Evolutionary conservation across 1,140 invertebrate species (phyloP), one percentile per base, ranked within the genome.

Genomic region (Leptoteleia sp.): DNA sequence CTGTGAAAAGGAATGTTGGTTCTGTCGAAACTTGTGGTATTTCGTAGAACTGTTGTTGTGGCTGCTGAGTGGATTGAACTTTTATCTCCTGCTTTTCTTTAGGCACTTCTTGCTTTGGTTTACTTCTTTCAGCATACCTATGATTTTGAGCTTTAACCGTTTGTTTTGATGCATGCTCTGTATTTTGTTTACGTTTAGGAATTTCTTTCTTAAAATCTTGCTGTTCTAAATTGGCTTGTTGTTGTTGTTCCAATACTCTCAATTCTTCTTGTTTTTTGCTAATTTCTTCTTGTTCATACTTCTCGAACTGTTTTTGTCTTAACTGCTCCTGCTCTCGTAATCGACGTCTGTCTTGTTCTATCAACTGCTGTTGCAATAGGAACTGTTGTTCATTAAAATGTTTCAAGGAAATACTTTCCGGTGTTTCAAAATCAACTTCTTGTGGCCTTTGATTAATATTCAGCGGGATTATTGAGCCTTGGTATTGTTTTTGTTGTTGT

Each of bases 321-420:
- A 82, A 77, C 4, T 79, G 43, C 33, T 88, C 85, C 33, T 88
- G 84, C 37, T 89, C 86, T 2, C 79, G 76, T 11, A 89, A 42
- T n/a, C 82, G 59, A 16, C 84, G 79, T 19, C 86, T 81, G 22
- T 89, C 87, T 17, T 83, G 84, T 38, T 88, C 83, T 29, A 89
- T 72, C 3, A 89, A 17, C 37, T 89, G 87, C 16, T 87, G 87
- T 50, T 89, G 87, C 0, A 89, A 40, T 27, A 86, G 35, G 17
- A 84, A 89, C 35, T 89, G 88, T 38, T 89, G 88, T 57, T 89
- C 87, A 57, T 89, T 88, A 38, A 85, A 89, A 42, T 89, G 88
- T 31, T 87, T 89, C 37, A 89, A 55, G 0, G 87, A 88, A 16
- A 89, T 79, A 27, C 86, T 89, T 59, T 89, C 87, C 0, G 87